Conservation (phyloP, 1,140 invertebrate genomes). For the Plodia interpunctella region DNA sequence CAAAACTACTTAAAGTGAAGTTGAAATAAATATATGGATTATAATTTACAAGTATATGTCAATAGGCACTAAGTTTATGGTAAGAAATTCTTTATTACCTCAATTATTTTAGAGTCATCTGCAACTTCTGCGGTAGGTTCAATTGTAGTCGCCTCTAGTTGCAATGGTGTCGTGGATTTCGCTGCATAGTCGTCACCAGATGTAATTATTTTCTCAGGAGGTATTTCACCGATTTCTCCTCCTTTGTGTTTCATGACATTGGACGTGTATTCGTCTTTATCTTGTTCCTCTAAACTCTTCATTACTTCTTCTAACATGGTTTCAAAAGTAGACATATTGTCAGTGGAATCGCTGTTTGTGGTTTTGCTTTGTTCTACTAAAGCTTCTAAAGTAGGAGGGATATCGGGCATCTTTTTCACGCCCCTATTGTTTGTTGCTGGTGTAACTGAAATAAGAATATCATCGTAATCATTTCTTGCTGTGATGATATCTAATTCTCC, state of each 20-base stretch:
- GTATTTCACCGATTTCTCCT: conserved; percentile 75
- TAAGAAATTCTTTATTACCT: neutral
- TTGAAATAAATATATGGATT: no score
- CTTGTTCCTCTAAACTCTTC: conserved; percentile 75
- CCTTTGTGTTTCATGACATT: conserved; percentile 74
- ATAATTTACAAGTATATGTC: no score
- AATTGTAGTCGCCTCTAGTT: conserved; percentile 38
- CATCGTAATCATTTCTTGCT: conserved; percentile 66
- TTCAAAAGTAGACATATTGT: conserved; percentile 68
- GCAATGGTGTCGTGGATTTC: conserved; percentile 35
- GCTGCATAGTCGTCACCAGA: conserved; percentile 45
- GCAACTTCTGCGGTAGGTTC: conserved; percentile 22
- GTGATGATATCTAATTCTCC: conserved; percentile 68
- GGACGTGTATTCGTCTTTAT: conserved; percentile 69
- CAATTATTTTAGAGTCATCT: conserved; percentile 20
- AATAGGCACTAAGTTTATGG: neutral
- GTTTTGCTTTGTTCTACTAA: conserved; percentile 65
- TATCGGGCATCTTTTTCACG: conserved; percentile 63
- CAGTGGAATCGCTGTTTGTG: conserved; percentile 47
- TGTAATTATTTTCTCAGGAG: conserved; percentile 62
- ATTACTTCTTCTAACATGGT: conserved; percentile 75
- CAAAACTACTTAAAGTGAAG: no score
- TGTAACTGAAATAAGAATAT: conserved; percentile 69
- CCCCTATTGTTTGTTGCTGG: conserved; percentile 60
- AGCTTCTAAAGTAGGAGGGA: conserved; percentile 66